Evolutionary conservation across 2,888 invertebrate genomes (phyloP).

Genomic region (Drosophila longiperda): DNA sequence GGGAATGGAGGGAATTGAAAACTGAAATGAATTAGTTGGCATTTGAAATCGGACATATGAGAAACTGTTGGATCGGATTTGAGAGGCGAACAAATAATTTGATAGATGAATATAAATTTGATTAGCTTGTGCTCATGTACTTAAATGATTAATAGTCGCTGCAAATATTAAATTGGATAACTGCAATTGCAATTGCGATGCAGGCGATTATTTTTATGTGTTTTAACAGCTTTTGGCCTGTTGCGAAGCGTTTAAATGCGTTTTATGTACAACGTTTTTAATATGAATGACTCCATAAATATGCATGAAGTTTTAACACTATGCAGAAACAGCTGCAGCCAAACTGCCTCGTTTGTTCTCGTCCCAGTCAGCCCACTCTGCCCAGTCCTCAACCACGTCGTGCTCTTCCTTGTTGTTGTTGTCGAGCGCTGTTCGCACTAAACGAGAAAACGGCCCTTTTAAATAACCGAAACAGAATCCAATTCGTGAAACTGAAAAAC

Average conservation of each 20-base stretch:
- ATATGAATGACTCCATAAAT: slow-evolving; percentile 79
- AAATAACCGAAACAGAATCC: slow-evolving; percentile 76
- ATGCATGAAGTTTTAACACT: slow-evolving; percentile 80
- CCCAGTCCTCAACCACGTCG: background rate
- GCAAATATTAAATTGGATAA: slow-evolving; percentile 26
- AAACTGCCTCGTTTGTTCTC: slow-evolving; percentile 20
- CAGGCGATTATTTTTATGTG: slow-evolving; percentile 54
- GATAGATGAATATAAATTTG: slow-evolving; percentile 37
- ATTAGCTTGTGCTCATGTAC: slow-evolving; percentile 12
- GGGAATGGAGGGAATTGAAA: background rate
- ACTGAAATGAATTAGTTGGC: slow-evolving; percentile 61
- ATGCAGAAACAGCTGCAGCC: slow-evolving; percentile 72
- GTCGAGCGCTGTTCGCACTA: slow-evolving; percentile 22
- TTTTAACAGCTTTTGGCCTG: slow-evolving; percentile 50
- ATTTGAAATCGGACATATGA: slow-evolving; percentile 57
- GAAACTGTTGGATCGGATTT: slow-evolving; percentile 48
- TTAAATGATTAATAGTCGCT: slow-evolving; percentile 37
- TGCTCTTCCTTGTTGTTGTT: background rate
- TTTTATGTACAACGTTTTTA: slow-evolving; percentile 72
- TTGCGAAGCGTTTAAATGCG: slow-evolving; percentile 70
- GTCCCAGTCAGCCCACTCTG: background rate
- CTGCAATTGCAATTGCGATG: slow-evolving; percentile 50
- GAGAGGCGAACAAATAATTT: slow-evolving; percentile 12
- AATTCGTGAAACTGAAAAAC: slow-evolving; percentile 52
- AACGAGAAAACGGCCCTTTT: slow-evolving; percentile 71